Base-by-base conservation (phyloP, 2,888 invertebrate species). In the Lochmaea capreae region DNA sequence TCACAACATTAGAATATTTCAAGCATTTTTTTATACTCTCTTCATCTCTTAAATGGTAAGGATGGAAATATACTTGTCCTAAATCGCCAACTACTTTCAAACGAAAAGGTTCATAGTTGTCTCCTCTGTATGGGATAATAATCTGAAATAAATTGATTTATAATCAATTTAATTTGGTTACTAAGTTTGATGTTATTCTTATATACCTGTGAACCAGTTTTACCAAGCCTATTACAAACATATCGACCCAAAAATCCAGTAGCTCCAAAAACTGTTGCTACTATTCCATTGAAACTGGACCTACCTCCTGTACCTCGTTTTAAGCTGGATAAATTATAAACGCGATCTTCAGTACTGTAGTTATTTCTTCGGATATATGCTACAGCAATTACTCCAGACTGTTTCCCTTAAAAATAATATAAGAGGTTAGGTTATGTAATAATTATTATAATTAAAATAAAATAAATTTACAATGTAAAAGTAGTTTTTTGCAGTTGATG, bases 241-340 rank as follows among this genome's bases (percentile, higher is more conserved):
- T 94, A 93, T 78, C 92, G 90, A 0, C 99, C 99, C 0, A 98
- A 88, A 84, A 96, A 97, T 2, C 99, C 99, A 49, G 93, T 93
- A 71, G 92, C 92, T 67, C 99, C 99, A 86, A 99, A 98, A 1
- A 99, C 95, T n/a, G 99, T 99, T n/a, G 96, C 97, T 2, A 99
- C 97, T 71, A 95, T 90, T 0, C 99, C 99, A 88, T 95, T 99
- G 87, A 99, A 99, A 84, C 98, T 98, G 80, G 95, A 94, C 49
- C 99, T 92, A 18, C 98, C 99, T 14, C 96, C 97, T 22, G 96
- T 95, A 42, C 96, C 97, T 78, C 94, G 89, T 86, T 93, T 95
- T 84, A 95, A 89, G 0, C 91, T 88, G 10, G 93, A 90, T 70
- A 92, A 84, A 87, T 93, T 93, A 76, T 89, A 89, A 67, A 86